Evolutionary conservation across 1,140 invertebrate species (phyloP).

Genomic region (Calephelis virginiensis): DNA sequence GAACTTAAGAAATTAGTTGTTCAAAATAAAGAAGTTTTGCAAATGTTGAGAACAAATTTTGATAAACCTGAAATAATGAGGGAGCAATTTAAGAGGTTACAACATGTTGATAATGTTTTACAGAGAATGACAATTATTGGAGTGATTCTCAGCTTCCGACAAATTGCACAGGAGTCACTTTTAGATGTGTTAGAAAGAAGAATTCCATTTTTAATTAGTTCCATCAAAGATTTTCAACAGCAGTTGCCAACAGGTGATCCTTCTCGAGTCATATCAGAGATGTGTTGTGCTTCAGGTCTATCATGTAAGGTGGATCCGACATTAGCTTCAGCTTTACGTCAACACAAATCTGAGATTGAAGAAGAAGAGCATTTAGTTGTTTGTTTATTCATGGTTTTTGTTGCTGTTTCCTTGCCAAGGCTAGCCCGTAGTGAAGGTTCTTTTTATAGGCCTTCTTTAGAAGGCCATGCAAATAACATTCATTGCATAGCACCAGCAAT

Average conservation of each 20-base stretch:
- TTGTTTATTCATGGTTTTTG: conserved; percentile 98
- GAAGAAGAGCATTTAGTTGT: conserved; percentile 95
- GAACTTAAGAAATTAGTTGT: conserved; percentile 97
- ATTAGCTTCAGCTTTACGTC: conserved; percentile 90
- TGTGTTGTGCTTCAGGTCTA: conserved; percentile 97
- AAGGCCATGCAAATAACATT: conserved; percentile 98
- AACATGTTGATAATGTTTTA: conserved; percentile 95
- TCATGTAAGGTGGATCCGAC: conserved; percentile 96
- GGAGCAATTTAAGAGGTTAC: conserved; percentile 94
- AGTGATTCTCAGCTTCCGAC: conserved; percentile 96
- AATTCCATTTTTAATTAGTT: conserved; percentile 97
- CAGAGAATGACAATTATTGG: conserved; percentile 99
- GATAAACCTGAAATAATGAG: conserved; percentile 99
- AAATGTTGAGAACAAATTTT: conserved; percentile 95
- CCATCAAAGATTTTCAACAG: conserved; percentile 96
- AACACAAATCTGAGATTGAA: conserved; percentile 91
- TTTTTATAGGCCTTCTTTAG: conserved; percentile 93
- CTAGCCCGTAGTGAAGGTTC: conserved; percentile 94
- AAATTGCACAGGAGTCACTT: conserved; percentile 94
- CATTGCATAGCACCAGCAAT: conserved; percentile 98
- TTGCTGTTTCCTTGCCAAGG: conserved; percentile 98
- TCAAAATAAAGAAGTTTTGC: conserved; percentile 94
- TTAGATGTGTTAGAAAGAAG: conserved; percentile 95
- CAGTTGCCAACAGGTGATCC: conserved; percentile 94
- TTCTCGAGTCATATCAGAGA: conserved; percentile 95